A percentile compares a stretch with the other conserved stretches of the same genome.
Conservation (phyloP, 2,113 vertebrate genomes). For the rat (Rattus norvegicus) region DNA sequence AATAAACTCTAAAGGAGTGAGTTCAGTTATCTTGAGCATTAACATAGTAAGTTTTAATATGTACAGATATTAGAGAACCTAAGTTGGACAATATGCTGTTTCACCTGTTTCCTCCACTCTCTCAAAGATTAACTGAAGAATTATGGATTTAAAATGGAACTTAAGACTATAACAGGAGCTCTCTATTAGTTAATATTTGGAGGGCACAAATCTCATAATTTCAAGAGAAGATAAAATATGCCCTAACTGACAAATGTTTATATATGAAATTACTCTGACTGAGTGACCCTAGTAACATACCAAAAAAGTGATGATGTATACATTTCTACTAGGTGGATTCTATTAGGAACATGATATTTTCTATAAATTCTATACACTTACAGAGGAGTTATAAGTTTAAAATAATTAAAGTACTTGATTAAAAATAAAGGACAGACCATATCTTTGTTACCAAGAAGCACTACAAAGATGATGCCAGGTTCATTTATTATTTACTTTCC, state of each 20-base stretch:
- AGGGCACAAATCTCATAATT: not conserved
- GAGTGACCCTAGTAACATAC: not conserved
- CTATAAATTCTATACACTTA: not conserved
- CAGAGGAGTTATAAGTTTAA: not conserved
- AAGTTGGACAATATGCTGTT: not conserved
- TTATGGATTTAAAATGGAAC: not conserved
- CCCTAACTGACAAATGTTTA: not conserved
- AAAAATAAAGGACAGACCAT: too few species aligned
- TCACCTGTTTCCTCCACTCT: not conserved
- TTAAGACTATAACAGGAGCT: not conserved
- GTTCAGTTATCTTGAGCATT: not conserved
- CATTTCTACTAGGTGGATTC: not conserved
- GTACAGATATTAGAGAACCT: not conserved
- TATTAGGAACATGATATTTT: not conserved
- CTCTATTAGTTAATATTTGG: too few species aligned
- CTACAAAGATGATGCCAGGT: too few species aligned
- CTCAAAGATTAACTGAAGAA: not conserved
- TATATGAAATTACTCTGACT: not conserved
- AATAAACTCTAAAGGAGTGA: not conserved
- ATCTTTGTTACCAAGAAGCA: too few species aligned
- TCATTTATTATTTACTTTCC: too few species aligned
- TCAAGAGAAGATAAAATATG: not conserved
- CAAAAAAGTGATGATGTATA: not conserved
- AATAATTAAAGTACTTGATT: not conserved
- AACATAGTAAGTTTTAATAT: not conserved